Evolutionary conservation across 1,140 invertebrate species (phyloP).

Genomic region (Periplaneta americana): DNA sequence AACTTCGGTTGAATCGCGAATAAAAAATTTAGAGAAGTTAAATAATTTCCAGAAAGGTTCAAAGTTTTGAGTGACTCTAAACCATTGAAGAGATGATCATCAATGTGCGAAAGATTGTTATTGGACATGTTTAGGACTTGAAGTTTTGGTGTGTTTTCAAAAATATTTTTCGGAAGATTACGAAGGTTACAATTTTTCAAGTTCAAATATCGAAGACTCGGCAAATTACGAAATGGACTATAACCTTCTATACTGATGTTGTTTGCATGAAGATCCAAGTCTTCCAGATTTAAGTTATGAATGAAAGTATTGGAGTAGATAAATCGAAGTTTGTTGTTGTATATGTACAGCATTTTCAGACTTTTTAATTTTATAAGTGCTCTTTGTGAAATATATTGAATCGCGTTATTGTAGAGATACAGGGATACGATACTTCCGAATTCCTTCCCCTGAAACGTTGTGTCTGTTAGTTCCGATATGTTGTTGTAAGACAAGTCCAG

Average conservation of each 20-base stretch:
- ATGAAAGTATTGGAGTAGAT: not conserved
- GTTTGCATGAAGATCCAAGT: not conserved
- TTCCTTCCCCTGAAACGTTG: not conserved
- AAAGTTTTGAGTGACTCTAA: not conserved
- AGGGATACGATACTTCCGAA: not conserved
- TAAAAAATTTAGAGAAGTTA: not conserved
- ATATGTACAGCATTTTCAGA: not conserved
- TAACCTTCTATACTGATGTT: not conserved
- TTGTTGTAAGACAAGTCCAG: not conserved
- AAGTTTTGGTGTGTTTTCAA: not conserved
- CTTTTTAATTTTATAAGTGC: not conserved
- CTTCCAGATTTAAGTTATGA: not conserved
- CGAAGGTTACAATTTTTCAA: not conserved
- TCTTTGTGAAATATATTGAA: not conserved
- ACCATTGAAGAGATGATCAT: not conserved
- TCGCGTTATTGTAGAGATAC: not conserved
- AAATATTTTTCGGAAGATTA: not conserved
- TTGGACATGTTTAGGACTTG: not conserved
- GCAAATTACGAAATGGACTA: not conserved
- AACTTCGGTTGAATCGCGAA: not conserved
- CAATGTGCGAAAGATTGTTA: not conserved
- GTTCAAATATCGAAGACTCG: not conserved
- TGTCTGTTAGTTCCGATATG: not conserved
- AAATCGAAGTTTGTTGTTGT: not conserved
- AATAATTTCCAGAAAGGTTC: not conserved